These are phyloP conservation scores for Urophycis tenuis DNA, from an alignment of 2,797 vertebrate genomes.

Conservation along the genomic window DNA sequence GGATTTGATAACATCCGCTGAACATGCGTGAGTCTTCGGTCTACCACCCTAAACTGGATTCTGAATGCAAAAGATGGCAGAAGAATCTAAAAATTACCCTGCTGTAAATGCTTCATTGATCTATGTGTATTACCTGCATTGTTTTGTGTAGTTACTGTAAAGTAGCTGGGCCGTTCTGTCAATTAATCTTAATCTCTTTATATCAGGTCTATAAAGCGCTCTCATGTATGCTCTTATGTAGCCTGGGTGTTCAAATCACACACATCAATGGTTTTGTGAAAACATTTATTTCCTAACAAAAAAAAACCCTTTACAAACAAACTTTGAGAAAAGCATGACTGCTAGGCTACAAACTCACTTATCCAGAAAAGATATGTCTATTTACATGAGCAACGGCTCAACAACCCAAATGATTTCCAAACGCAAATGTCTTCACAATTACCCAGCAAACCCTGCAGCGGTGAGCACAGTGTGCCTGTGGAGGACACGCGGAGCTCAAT, in stretches of 20 bases:
- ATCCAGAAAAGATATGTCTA: slow-evolving; percentile 61
- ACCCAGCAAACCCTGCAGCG: slow-evolving; percentile 81
- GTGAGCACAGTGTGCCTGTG: slow-evolving; percentile 72
- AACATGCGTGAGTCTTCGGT: not conserved
- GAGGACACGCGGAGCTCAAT: slow-evolving; percentile 70
- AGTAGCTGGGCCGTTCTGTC: not conserved
- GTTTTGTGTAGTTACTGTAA: not conserved
- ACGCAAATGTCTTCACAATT: slow-evolving; percentile 58
- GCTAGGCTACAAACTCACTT: slow-evolving; percentile 69
- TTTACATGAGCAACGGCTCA: slow-evolving; percentile 72
- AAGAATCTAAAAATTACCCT: not conserved
- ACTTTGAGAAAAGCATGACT: slow-evolving; percentile 59
- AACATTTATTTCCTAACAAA: slow-evolving; percentile 79
- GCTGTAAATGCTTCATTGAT: not conserved
- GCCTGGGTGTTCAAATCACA: not conserved
- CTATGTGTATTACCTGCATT: not conserved
- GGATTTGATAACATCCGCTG: not conserved
- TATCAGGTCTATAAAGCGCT: not conserved
- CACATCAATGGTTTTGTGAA: slow-evolving; percentile 48
- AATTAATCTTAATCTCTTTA: not conserved
- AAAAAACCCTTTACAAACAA: slow-evolving; percentile 58
- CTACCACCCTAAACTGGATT: not conserved
- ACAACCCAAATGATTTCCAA: slow-evolving; percentile 44
- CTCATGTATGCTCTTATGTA: not conserved
- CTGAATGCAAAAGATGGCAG: not conserved